Evolutionary conservation across 2,888 invertebrate genomes (phyloP), one percentile per base, ranked within the genome.

Genomic region (Dendrolimus pini): DNA sequence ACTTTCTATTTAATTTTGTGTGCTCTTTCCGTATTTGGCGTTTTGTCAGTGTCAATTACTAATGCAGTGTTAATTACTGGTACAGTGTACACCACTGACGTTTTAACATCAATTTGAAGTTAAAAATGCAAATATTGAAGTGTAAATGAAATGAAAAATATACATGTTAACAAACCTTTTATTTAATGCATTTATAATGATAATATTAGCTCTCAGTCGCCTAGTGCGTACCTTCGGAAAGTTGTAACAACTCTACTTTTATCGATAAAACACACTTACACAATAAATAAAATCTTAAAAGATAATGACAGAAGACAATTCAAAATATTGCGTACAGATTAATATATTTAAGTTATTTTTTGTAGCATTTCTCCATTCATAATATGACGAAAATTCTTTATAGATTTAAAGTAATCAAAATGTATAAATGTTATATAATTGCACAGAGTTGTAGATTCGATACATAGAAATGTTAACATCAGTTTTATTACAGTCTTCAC

Each of bases 171-270:
- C 89, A 89, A 90, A 89, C 80, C 83, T 80, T 89, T 90, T 86
- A 87, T 87, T 89, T 85, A 85, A 90, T 88, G 89, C 89, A 85
- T 88, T 89, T 85, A 86, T 85, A 82, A 89, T 86, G 87, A 86
- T 89, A 89, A 83, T 88, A 85, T 89, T 89, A 89, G 89, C 89
- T 89, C 83, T 89, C 89, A 89, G 90, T 89, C 90, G 89, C 89
- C 90, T 90, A 89, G 86, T 87, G 89, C 89, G 88, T 89, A 90
- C 89, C 88, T 84, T 89, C 89, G 90, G 89, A 90, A 90, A 90
- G 90, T 90, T 90, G 88, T 76, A 85, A 86, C 86, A 86, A 86
- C 85, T 81, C 83, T 82, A 85, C 78, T 65, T 63, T 69, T 53
- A 67, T 63, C 68, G 65, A 67, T 70, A 64, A 78, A 72, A 74